Percentiles rank a stretch among this genome's conserved stretches.
phyloP scores from a whole-genome alignment of 2,888 invertebrate species.

The Drosophila anceps region DNA sequence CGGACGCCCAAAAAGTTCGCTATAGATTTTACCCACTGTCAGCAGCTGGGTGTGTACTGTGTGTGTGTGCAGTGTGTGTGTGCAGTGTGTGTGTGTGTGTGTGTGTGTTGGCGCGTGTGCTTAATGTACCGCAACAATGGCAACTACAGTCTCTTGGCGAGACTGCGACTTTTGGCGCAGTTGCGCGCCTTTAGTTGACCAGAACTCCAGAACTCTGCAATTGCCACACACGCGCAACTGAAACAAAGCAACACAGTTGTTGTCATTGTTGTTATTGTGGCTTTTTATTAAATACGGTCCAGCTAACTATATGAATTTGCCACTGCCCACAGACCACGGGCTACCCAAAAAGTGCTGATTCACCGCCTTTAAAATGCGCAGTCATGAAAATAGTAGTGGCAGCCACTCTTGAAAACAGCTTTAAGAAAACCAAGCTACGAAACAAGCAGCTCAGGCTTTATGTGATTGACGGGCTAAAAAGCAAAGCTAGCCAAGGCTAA shows the following conservation, averaged over 20 bases:
- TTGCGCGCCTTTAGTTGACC: conserved; percentile 20
- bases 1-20: conserved; percentile 26
- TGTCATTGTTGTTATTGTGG: background rate
- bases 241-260: conserved; percentile 18
- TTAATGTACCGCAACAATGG: conserved; percentile 51
- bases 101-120: conserved; percentile 34
- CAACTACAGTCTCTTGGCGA: conserved; percentile 32
- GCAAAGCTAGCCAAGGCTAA: background rate
- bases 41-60: conserved; percentile 11
- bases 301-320: conserved; percentile 17
- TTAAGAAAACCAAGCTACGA: background rate
- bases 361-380: background rate
- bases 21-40: conserved; percentile 16
- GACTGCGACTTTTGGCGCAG: conserved; percentile 4
- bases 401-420: background rate
- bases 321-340: background rate
- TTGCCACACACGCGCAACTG: conserved; percentile 5
- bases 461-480: background rate
- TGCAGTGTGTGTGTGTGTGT: conserved; percentile 21
- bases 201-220: background rate
- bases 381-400: conserved; percentile 1
- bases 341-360: conserved; percentile 1
- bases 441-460: background rate
- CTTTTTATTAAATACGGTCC: conserved; percentile 25
- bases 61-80: conserved; percentile 32